Base-by-base conservation (phyloP, 2,113 vertebrate genomes). In the Thunnus maccoyii region DNA sequence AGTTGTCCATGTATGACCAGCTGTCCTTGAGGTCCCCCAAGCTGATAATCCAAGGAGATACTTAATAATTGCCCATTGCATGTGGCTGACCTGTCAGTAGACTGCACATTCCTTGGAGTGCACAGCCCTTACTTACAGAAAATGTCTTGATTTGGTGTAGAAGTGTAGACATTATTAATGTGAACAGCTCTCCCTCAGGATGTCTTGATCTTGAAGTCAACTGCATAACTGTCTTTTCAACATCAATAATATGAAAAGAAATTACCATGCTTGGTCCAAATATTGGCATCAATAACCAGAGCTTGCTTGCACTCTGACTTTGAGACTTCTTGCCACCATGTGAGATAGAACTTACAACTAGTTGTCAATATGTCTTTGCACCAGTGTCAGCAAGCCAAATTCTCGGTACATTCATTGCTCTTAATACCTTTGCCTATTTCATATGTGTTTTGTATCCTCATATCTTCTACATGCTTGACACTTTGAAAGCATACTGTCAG, bases 1-100 rank as follows among this genome's bases (percentile, higher is more conserved):
- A 62, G 73, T 60, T 60, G 20, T 65, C 44, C 15, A 46, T 72
- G 44, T 57, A 47, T 67, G 67, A 61, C 48, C 55, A 18, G 67
- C 72, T 68, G 72, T 55, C 78, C 73, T 56, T 77, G 67, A 85
- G 68, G 72, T 73, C 73, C 78, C 56, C 11, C 15, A 44, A 41
- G 73, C 18, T 47, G 62, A 68, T 44, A 30, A 32, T 77, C 62
- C 73, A 78, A 76, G 62, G 81, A 56, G 73, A 85, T 64, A 56
- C 73, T 76, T 85, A 5, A 36, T 36, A 7, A 36, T 36, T 4
- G 16, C 56, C 72, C 52, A 60, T 30, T 4, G 57, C 69, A 58
- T 79, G 76, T 79, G 68, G 78, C 67, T 72, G 67, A 72, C 4
- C 78, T 68, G 62, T 81, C 67, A 68, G 61, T 68, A 52, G 80